A percentile compares a stretch with the other conserved stretches of the same genome.
These are phyloP conservation scores for Calyptomena viridis DNA, from an alignment of 2,113 vertebrate species.

Conservation along the genomic window DNA sequence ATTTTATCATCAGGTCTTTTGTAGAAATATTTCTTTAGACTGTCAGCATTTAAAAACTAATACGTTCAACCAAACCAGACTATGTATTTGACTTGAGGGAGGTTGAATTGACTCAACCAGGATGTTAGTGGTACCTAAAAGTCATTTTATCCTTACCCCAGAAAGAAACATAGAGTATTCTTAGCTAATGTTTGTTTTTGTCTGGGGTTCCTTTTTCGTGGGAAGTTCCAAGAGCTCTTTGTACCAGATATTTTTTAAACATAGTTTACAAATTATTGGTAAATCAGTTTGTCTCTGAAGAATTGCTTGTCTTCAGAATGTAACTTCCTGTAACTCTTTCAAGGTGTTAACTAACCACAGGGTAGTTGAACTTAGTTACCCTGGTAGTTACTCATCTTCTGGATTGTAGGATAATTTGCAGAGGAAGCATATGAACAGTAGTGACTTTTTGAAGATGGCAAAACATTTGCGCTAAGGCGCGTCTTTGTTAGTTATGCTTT, in stretches of 20 bases:
- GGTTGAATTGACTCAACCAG: constrained; percentile 7
- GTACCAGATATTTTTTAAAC: not conserved
- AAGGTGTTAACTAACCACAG: not conserved
- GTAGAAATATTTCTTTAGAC: not conserved
- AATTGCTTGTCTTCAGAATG: not conserved
- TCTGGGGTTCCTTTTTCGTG: not conserved
- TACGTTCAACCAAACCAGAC: not conserved
- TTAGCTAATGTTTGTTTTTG: constrained; percentile 16
- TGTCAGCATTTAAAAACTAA: not conserved
- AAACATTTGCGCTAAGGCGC: not conserved
- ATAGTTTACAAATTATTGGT: not conserved
- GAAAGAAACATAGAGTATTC: not conserved
- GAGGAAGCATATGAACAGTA: not conserved
- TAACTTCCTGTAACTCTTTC: not conserved
- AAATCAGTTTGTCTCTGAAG: not conserved
- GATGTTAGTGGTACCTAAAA: constrained; percentile 12
- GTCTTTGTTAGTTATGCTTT: not conserved
- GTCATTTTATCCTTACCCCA: not conserved
- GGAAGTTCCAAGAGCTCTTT: not conserved
- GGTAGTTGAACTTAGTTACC: not conserved
- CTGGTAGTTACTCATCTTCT: not conserved
- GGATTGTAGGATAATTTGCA: not conserved
- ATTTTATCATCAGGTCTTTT: not conserved
- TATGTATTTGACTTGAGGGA: constrained; percentile 6
- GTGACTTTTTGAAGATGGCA: not conserved